Conservation (phyloP, 2,797 vertebrate species). For the Tenualosa ilisha region DNA sequence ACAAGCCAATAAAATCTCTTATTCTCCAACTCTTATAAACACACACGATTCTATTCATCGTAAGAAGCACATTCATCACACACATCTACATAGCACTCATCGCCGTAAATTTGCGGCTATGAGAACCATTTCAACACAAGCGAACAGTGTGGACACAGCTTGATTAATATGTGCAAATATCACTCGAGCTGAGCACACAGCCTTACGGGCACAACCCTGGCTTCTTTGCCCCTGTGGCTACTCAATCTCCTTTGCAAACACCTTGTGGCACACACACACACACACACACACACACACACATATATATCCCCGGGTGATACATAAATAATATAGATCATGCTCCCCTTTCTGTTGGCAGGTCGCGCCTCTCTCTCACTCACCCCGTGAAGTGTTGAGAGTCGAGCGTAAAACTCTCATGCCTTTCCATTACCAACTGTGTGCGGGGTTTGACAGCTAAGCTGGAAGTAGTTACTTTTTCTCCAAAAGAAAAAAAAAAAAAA, state of each 20-base stretch:
- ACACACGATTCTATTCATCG: not conserved
- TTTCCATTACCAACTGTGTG: slow-evolving; percentile 26
- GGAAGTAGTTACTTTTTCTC: slow-evolving; percentile 56
- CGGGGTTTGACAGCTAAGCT: slow-evolving; percentile 65
- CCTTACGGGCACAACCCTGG: slow-evolving; percentile 56
- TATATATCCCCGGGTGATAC: slow-evolving; percentile 57
- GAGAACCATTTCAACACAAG: not conserved
- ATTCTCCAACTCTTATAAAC: not conserved
- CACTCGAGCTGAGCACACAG: slow-evolving; percentile 30
- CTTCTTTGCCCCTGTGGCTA: slow-evolving; percentile 65
- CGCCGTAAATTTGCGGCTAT: not conserved
- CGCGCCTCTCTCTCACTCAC: slow-evolving; percentile 61
- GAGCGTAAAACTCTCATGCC: not conserved
- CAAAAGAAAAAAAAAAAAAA: slow-evolving; percentile 45
- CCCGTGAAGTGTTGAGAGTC: slow-evolving; percentile 49
- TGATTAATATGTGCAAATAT: slow-evolving; percentile 47
- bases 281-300: not conserved
- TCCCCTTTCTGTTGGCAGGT: slow-evolving; percentile 62
- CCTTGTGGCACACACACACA: not conserved
- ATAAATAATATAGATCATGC: slow-evolving; percentile 72
- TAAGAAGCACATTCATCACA: not conserved
- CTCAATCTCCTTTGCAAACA: slow-evolving; percentile 67
- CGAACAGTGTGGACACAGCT: slow-evolving; percentile 32
- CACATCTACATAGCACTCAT: not conserved
- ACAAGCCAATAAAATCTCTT: not conserved